phyloP scores from a whole-genome alignment of 1,140 invertebrate species.

The Papilio polyxenes region DNA sequence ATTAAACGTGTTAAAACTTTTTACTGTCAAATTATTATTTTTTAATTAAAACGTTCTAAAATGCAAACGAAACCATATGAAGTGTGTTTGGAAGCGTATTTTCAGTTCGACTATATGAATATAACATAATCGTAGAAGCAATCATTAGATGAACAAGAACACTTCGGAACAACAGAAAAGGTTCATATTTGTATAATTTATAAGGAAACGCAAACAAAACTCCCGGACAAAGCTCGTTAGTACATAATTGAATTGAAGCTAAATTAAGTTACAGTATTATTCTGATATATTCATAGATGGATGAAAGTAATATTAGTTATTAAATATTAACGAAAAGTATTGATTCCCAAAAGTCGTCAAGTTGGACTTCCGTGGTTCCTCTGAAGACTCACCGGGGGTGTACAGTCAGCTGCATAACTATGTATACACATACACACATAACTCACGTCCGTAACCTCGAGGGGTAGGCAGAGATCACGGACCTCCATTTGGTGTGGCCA shows the following conservation, averaged over 20 bases:
- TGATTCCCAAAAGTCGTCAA: not conserved
- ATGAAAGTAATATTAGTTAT: not conserved
- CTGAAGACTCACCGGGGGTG: no score
- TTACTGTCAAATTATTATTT: no score
- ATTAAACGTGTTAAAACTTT: no score
- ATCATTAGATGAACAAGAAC: not conserved
- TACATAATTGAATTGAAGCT: not conserved
- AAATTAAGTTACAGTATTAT: not conserved
- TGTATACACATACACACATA: no score
- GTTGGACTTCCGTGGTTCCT: no score
- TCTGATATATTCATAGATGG: not conserved
- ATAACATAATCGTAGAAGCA: not conserved
- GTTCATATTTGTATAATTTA: constrained; percentile 7
- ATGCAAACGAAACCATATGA: no score
- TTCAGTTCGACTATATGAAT: not conserved
- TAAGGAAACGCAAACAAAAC: not conserved
- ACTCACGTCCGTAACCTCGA: no score
- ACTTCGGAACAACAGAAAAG: not conserved
- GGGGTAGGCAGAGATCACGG: no score
- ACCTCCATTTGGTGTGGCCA: no score
- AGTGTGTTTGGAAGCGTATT: not conserved
- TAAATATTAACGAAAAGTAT: not conserved
- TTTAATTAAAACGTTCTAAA: no score
- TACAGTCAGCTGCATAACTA: no score
- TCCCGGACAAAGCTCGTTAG: constrained; percentile 3